Conservation (phyloP, 2,113 vertebrate genomes). For the Motacilla tschutschensis region DNA sequence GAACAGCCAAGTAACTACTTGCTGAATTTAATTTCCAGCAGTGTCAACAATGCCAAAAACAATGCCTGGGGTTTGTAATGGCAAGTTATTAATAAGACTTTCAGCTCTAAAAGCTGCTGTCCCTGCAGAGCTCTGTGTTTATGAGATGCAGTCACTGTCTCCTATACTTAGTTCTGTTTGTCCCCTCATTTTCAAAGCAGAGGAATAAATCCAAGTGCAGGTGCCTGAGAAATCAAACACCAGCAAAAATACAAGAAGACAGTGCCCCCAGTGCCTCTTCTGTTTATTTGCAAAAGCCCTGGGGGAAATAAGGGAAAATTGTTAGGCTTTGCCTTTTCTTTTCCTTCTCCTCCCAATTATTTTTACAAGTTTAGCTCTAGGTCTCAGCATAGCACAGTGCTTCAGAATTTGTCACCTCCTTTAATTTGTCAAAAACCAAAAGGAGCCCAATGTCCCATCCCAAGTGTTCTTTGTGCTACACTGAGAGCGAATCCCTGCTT, state of each 20-base stretch:
- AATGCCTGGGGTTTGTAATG: background rate
- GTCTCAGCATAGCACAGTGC: background rate
- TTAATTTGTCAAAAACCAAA: background rate
- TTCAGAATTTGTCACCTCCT: background rate
- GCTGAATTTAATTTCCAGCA: background rate
- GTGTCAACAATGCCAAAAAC: background rate
- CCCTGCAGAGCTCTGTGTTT: background rate
- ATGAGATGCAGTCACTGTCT: background rate
- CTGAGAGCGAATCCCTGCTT: background rate
- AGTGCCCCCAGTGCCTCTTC: background rate
- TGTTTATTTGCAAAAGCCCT: background rate
- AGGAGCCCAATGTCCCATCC: background rate
- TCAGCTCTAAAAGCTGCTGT: background rate
- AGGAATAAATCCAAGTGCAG: background rate
- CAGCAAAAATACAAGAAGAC: background rate
- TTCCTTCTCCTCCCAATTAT: background rate
- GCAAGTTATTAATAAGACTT: background rate
- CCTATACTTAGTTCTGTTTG: background rate
- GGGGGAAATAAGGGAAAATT: background rate
- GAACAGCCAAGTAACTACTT: background rate
- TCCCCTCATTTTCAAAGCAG: background rate
- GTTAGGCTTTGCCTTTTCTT: background rate
- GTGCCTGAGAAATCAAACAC: background rate
- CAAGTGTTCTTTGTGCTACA: background rate
- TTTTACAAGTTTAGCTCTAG: background rate